Evolutionary conservation across 2,113 vertebrate species (phyloP), one percentile per base, ranked within the genome.

Genomic region (Pygathrix nemaeus): DNA sequence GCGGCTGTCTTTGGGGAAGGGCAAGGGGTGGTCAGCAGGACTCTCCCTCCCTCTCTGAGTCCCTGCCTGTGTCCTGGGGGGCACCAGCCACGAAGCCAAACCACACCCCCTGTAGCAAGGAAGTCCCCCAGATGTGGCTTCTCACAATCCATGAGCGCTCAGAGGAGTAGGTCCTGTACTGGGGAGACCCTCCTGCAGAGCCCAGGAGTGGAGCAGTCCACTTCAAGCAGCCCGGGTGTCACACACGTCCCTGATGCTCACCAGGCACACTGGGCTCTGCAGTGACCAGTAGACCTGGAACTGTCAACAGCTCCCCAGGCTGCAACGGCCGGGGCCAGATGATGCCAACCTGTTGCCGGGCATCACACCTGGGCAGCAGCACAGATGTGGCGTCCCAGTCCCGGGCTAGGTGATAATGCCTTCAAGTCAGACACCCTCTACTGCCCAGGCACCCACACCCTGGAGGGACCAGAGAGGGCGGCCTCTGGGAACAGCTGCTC

Each of bases 1-100:
- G 16, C 7, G 0, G 0, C 4, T 18, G 23, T 79, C 61, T 13
- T 2, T 0, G 2, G 25, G 76, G 68, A 48, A 68, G 25, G 14
- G 40, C 32, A 12, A 13, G 27, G 70, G n/a, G 45, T 2, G 7
- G 35, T 7, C 9, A 13, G 45, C 32, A 16, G 30, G 38, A 32
- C 27, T 6, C 38, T 38, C 13, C 9, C 17, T 50, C 5, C 23
- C 16, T 17, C 43, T 25, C 43, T 4, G 43, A 45, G 68, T 20
- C 18, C 35, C 20, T 20, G 35, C 8, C 68, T 72, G 17, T 72
- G 68, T 72, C 68, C 68, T n/a, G 27, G 32, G 66, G 27, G 16
- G 66, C 27, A 14, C 61, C 61, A 68, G 66, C 13, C 7, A 18
- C 3, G 38, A 35, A 18, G 61, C 61, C 61, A 64, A 17, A 35